phyloP scores from a whole-genome alignment of 2,113 vertebrate genomes.

The Sapajus apella region DNA sequence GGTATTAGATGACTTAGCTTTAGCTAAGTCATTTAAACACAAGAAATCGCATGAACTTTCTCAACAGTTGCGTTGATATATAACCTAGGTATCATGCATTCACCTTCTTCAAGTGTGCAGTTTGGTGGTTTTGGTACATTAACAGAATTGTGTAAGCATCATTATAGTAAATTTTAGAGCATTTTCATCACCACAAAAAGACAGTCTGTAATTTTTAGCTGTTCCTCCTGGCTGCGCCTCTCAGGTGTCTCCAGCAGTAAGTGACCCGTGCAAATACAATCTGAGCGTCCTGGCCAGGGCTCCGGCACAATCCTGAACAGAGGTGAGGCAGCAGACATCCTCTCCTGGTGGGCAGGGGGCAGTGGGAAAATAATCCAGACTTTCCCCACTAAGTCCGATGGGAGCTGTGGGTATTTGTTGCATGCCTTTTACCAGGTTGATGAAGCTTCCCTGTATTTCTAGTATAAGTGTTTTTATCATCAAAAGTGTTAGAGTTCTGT shows the following conservation, averaged over 20 bases:
- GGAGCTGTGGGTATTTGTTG: fast-evolving
- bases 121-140: neutral
- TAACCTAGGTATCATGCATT: neutral
- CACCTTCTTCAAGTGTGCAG: fast-evolving
- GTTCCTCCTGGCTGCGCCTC: too few species aligned
- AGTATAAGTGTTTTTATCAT: neutral
- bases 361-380: neutral
- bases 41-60: fast-evolving
- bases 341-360: neutral
- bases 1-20: fast-evolving
- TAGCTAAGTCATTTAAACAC: too few species aligned
- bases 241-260: too few species aligned
- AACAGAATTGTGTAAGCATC: neutral
- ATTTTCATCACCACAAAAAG: neutral
- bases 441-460: fast-evolving
- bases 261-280: fast-evolving
- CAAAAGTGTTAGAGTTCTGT: neutral
- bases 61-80: too few species aligned
- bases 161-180: neutral
- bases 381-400: fast-evolving
- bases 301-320: fast-evolving
- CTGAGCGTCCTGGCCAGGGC: neutral
- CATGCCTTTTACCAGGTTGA: neutral
- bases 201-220: too few species aligned
- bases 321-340: fast-evolving